Conservation (phyloP, 2,113 vertebrate genomes). For the Pseudorectes ferrugineus region DNA sequence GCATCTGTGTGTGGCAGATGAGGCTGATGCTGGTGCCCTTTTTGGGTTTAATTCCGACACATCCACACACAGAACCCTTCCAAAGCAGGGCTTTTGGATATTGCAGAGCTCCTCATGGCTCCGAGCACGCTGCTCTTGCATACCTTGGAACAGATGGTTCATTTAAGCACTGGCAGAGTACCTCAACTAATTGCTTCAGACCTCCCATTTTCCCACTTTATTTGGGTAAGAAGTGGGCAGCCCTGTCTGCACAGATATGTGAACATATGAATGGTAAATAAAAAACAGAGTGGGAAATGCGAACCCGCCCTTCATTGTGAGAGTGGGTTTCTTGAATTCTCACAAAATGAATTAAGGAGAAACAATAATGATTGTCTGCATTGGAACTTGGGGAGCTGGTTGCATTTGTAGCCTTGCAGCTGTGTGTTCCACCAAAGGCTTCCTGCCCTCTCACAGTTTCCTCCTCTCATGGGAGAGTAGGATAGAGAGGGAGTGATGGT, state of each 20-base stretch:
- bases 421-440: neutral
- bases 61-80: neutral
- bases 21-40: neutral
- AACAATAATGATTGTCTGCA: neutral
- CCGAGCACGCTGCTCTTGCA: neutral
- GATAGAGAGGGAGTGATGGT: neutral
- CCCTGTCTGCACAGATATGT: neutral
- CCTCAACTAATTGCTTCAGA: slow-evolving; percentile 42
- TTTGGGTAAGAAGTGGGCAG: slow-evolving; percentile 35
- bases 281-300: neutral
- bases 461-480: neutral
- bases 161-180: slow-evolving; percentile 24
- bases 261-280: slow-evolving; percentile 16
- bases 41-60: neutral
- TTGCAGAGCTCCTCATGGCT: neutral
- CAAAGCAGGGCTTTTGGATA: neutral
- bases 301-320: neutral
- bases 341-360: neutral
- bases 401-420: neutral
- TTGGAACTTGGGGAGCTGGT: neutral
- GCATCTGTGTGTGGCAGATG: neutral
- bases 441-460: neutral
- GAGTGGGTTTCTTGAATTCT: neutral
- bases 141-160: slow-evolving; percentile 59
- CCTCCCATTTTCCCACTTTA: slow-evolving; percentile 21